These are phyloP conservation scores for Rachycentron canadum DNA, from an alignment of 2,797 vertebrate species.

Conservation along the genomic window DNA sequence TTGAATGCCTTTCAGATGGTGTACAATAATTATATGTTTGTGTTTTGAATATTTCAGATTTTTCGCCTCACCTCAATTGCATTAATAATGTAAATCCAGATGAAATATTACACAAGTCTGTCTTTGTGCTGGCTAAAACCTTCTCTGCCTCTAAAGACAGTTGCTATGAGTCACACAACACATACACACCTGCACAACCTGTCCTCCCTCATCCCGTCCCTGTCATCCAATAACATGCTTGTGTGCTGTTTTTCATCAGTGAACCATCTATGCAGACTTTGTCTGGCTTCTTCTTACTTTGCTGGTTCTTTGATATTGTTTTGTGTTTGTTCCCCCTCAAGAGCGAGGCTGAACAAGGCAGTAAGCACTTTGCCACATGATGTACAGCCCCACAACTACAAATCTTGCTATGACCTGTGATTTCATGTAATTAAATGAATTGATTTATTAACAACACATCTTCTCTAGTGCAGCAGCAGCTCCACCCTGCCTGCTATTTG, in stretches of 20 bases:
- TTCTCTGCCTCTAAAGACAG: slow-evolving; percentile 37
- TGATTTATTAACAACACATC: background rate
- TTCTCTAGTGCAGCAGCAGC: slow-evolving; percentile 22
- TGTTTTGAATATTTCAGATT: slow-evolving; percentile 34
- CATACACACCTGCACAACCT: slow-evolving; percentile 37
- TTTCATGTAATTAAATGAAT: background rate
- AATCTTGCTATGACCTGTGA: background rate
- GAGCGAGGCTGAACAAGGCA: slow-evolving; percentile 65
- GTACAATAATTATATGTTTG: slow-evolving; percentile 26
- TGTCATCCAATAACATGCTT: slow-evolving; percentile 50
- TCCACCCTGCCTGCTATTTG: slow-evolving; percentile 12
- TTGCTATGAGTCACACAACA: slow-evolving; percentile 39
- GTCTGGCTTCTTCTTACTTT: slow-evolving; percentile 67
- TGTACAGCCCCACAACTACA: slow-evolving; percentile 4
- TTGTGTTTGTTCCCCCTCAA: slow-evolving; percentile 29
- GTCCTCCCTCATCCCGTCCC: slow-evolving; percentile 46
- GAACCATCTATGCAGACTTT: slow-evolving; percentile 42
- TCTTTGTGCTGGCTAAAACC: slow-evolving; percentile 42
- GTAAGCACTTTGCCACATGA: slow-evolving; percentile 17
- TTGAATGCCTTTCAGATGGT: slow-evolving; percentile 23
- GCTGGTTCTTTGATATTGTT: slow-evolving; percentile 66
- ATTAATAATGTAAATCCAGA: slow-evolving; percentile 66
- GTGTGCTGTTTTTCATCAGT: slow-evolving; percentile 56
- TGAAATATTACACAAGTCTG: slow-evolving; percentile 65
- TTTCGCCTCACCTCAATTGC: slow-evolving; percentile 34